phyloP scores from a whole-genome alignment of 2,113 vertebrate genomes.

The Carassius carassius region DNA sequence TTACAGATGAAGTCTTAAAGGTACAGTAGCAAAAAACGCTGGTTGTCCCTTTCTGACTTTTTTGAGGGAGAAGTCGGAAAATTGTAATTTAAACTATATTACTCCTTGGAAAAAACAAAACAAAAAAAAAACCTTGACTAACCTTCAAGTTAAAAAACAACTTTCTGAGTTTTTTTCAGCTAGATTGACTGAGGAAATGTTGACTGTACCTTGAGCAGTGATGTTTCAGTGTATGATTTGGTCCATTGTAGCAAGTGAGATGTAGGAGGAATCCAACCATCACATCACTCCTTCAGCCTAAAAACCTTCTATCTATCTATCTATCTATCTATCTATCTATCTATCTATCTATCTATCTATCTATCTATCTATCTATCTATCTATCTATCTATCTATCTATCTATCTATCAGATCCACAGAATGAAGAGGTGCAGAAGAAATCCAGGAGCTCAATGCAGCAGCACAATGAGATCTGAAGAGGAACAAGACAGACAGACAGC shows the following conservation, averaged over 20 bases:
- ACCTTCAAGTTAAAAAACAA: neutral
- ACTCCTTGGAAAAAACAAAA: too few species aligned
- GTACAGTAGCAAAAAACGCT: neutral
- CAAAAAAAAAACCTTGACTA: neutral
- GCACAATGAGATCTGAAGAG: slow-evolving; percentile 49
- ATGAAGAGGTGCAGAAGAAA: slow-evolving; percentile 21
- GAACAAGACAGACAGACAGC: slow-evolving; percentile 18
- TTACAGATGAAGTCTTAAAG: neutral
- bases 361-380: neutral
- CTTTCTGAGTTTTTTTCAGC: neutral
- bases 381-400: too few species aligned
- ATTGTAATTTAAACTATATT: neutral
- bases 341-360: neutral
- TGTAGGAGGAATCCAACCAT: slow-evolving; percentile 54
- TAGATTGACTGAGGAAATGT: neutral
- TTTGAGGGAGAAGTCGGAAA: neutral
- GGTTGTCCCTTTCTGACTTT: neutral
- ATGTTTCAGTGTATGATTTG: slow-evolving; percentile 66
- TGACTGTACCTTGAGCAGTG: slow-evolving; percentile 64
- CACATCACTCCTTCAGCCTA: slow-evolving; percentile 62
- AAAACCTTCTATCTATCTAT: slow-evolving; percentile 12
- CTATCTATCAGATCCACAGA: slow-evolving; percentile 15
- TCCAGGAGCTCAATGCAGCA: neutral
- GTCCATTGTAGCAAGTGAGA: slow-evolving; percentile 70
- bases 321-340: neutral